Conservation (phyloP, 2,888 invertebrate genomes). For the Peribatodes rhomboidaria region DNA sequence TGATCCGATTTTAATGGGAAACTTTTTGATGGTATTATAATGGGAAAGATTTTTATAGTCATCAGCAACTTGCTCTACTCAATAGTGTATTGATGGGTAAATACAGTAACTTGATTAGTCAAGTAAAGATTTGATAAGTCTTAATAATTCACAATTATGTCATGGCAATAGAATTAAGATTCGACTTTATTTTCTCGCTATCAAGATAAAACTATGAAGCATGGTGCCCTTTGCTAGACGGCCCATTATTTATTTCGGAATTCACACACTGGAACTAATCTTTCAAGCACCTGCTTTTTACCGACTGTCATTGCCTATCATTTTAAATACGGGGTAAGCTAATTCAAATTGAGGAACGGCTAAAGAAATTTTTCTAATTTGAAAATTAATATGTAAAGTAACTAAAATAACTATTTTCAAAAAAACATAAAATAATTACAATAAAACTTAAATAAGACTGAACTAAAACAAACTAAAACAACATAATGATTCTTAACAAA, state of each 20-base stretch:
- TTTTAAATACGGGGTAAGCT: background rate
- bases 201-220: slow-evolving; percentile 16
- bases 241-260: slow-evolving; percentile 24
- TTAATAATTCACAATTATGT: slow-evolving; percentile 6
- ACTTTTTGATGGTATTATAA: too few relatives aligned
- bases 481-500: too few relatives aligned
- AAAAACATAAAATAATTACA: too few relatives aligned
- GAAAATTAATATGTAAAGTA: background rate
- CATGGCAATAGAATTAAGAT: background rate
- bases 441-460: too few relatives aligned
- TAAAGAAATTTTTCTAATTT: background rate
- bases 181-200: slow-evolving; percentile 7
- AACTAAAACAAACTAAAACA: too few relatives aligned
- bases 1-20: too few relatives aligned
- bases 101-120: too few relatives aligned
- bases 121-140: background rate
- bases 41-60: too few relatives aligned
- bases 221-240: slow-evolving; percentile 10
- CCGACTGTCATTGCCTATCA: slow-evolving; percentile 9
- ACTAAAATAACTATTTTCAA: too few relatives aligned
- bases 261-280: slow-evolving; percentile 24
- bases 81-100: too few relatives aligned
- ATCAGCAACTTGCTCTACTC: too few relatives aligned
- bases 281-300: slow-evolving; percentile 32
- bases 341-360: background rate